Conservation (phyloP, 2,113 vertebrate genomes). For the Peromyscus leucopus region DNA sequence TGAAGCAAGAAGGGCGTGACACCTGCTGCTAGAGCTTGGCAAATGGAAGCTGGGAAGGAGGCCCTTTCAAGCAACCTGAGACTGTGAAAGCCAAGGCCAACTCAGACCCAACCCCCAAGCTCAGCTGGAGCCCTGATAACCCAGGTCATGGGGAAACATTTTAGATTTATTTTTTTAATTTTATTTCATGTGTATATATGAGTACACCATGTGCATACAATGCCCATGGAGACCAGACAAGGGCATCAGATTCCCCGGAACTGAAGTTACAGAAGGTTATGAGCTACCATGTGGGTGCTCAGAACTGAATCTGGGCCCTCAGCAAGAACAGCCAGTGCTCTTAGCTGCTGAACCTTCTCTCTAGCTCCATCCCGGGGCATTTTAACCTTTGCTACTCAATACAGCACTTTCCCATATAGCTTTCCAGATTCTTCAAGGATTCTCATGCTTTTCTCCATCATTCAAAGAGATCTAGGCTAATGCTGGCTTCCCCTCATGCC, state of each 20-base stretch:
- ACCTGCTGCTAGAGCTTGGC: constrained; percentile 13
- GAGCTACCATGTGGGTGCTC: too few species aligned
- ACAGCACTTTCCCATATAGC: not conserved
- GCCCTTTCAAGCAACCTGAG: not conserved
- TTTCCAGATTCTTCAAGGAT: constrained; percentile 8
- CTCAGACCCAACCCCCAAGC: not conserved
- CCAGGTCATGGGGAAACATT: too few species aligned
- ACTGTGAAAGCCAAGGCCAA: not conserved
- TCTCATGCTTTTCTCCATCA: not conserved
- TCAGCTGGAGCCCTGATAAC: not conserved
- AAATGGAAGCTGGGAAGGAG: not conserved
- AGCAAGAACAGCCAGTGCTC: not conserved
- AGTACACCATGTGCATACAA: not conserved
- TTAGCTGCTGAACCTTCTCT: not conserved
- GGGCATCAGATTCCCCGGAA: not conserved
- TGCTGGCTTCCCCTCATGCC: not conserved
- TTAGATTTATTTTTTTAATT: not conserved
- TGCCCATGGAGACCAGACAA: not conserved
- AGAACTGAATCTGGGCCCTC: not conserved
- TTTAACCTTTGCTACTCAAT: not conserved
- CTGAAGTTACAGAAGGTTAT: not conserved
- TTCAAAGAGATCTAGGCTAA: not conserved
- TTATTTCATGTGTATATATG: not conserved
- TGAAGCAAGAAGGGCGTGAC: not conserved
- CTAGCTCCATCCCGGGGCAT: not conserved